Evolutionary conservation across 1,140 invertebrate species (phyloP).

Genomic region (Panonychus citri): DNA sequence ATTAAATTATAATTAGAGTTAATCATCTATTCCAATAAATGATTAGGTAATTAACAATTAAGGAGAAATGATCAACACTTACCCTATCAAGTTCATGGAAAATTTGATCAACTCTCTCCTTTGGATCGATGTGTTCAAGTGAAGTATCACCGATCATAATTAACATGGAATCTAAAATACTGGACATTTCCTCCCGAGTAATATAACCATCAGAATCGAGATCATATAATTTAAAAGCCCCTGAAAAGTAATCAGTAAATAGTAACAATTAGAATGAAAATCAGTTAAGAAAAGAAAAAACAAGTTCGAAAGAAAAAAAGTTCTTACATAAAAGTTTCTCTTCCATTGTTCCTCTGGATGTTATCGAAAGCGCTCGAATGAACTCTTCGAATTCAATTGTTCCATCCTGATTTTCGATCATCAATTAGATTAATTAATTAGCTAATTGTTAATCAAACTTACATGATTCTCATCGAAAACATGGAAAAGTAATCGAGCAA

Average conservation of each 20-base stretch:
- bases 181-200: constrained; percentile 91
- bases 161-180: constrained; percentile 95
- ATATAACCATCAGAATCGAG: constrained; percentile 57
- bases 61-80: constrained; percentile 2
- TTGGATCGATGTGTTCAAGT: constrained; percentile 19
- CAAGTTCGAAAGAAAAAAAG: neutral
- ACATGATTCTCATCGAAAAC: constrained; percentile 97
- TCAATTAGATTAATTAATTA: no score
- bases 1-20: neutral
- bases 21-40: neutral
- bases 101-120: constrained; percentile 87
- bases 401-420: constrained; percentile 66
- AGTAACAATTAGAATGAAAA: neutral
- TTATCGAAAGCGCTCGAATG: constrained; percentile 78
- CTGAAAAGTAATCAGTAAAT: constrained; percentile 27
- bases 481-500: constrained; percentile 81
- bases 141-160: constrained; percentile 75
- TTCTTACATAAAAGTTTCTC: constrained; percentile 89
- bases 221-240: constrained; percentile 90
- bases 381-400: constrained; percentile 96
- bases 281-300: neutral
- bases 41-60: no score
- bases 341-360: constrained; percentile 80
- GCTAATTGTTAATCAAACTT: constrained; percentile 25
- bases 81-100: constrained; percentile 86